Conservation (phyloP, 2,888 invertebrate genomes). For the Scotopteryx bipunctaria region DNA sequence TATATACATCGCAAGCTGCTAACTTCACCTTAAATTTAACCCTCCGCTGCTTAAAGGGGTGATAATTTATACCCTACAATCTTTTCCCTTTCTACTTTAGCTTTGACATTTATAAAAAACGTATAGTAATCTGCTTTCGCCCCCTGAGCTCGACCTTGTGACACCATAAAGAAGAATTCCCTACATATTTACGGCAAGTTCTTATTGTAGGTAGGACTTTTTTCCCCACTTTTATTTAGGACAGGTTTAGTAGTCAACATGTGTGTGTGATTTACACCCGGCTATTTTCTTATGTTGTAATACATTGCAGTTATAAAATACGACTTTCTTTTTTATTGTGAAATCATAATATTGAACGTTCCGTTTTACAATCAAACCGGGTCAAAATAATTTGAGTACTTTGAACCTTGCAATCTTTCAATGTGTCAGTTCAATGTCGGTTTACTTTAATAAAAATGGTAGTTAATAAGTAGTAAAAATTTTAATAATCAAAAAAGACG, state of each 20-base stretch:
- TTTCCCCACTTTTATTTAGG: constrained; percentile 30
- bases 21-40: constrained; percentile 33
- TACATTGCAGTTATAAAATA: constrained; percentile 12
- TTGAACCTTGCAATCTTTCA: too few species aligned
- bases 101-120: constrained; percentile 41
- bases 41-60: constrained; percentile 31
- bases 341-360: background rate
- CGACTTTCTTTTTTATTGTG: constrained; percentile 17
- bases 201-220: constrained; percentile 24
- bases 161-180: constrained; percentile 39
- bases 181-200: constrained; percentile 39
- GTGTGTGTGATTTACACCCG: constrained; percentile 28
- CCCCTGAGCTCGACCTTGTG: constrained; percentile 35
- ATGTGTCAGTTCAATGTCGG: too few species aligned
- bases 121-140: constrained; percentile 37
- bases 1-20: constrained; percentile 28
- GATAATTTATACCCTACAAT: constrained; percentile 39
- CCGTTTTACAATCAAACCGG: too few species aligned
- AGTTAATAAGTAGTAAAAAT: too few species aligned
- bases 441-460: too few species aligned
- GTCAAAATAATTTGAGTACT: too few species aligned
- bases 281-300: constrained; percentile 14
- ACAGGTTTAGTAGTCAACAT: constrained; percentile 25
- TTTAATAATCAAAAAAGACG: background rate
- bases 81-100: constrained; percentile 43